Conservation (phyloP, 2,888 invertebrate species). For the Drosophila demipolita region DNA sequence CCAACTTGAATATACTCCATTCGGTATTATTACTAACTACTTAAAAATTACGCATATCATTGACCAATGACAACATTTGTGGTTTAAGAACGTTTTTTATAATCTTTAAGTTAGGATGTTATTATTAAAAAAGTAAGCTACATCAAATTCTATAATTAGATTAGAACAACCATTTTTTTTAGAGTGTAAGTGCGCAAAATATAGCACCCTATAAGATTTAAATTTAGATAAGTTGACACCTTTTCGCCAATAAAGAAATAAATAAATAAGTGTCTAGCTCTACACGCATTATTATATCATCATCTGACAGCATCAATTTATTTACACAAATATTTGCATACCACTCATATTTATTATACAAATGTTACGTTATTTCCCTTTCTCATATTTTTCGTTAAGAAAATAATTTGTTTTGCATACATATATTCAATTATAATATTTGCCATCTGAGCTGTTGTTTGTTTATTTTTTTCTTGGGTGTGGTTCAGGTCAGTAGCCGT, state of each 20-base stretch:
- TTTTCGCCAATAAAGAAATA: neutral
- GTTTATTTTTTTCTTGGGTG: conserved; percentile 35
- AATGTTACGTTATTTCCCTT: conserved; percentile 25
- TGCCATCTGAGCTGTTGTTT: conserved; percentile 3
- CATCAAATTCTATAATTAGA: neutral
- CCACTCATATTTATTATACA: conserved; percentile 14
- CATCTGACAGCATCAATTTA: conserved; percentile 34
- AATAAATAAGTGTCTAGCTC: conserved; percentile 19
- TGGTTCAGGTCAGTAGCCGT: conserved; percentile 51
- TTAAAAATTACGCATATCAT: neutral
- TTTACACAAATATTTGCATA: conserved; percentile 54
- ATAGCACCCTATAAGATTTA: conserved; percentile 29
- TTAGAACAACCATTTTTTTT: neutral
- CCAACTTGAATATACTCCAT: neutral
- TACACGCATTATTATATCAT: conserved; percentile 34
- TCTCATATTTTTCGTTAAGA: conserved; percentile 1
- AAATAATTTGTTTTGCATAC: conserved; percentile 49
- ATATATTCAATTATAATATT: conserved; percentile 14
- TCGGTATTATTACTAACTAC: neutral
- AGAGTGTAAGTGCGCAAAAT: neutral
- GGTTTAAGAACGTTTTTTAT: neutral
- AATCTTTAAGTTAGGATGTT: neutral
- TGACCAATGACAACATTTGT: neutral
- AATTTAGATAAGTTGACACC: conserved; percentile 39
- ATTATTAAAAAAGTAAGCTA: too few species aligned